phyloP scores from a whole-genome alignment of 2,113 vertebrate genomes.

The Hyaena hyaena region DNA sequence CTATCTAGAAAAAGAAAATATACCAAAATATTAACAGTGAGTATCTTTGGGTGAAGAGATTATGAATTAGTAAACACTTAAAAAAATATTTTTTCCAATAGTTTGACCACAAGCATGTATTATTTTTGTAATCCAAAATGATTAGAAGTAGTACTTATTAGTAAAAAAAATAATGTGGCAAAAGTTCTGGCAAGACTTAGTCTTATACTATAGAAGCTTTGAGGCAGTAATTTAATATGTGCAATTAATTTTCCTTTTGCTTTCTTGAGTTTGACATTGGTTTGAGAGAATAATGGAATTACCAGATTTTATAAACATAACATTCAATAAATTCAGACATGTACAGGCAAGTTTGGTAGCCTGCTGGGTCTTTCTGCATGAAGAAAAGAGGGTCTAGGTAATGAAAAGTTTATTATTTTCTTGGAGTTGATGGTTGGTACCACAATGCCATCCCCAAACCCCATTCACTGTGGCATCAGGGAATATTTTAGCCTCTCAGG shows the following conservation, averaged over 20 bases:
- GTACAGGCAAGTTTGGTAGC: neutral
- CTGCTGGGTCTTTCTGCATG: neutral
- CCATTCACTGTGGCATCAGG: neutral
- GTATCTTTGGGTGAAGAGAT: neutral
- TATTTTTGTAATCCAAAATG: slow-evolving; percentile 6
- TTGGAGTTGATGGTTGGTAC: neutral
- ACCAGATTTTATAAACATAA: neutral
- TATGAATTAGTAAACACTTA: neutral
- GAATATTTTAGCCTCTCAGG: neutral
- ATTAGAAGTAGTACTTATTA: neutral
- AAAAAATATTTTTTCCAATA: slow-evolving; percentile 22
- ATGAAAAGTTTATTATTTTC: neutral
- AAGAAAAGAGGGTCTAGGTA: neutral
- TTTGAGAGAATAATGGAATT: neutral
- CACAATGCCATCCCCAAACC: neutral
- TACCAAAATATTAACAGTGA: slow-evolving; percentile 9
- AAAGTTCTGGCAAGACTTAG: neutral
- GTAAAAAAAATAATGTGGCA: neutral
- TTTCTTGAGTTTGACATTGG: slow-evolving; percentile 17
- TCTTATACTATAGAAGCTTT: neutral
- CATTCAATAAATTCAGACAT: neutral
- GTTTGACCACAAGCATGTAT: neutral
- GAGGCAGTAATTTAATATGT: neutral
- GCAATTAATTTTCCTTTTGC: neutral
- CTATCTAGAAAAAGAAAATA: neutral